Evolutionary conservation across 2,888 invertebrate species (phyloP), one percentile per base, ranked within the genome.

Genomic region (Schizaphis graminum): DNA sequence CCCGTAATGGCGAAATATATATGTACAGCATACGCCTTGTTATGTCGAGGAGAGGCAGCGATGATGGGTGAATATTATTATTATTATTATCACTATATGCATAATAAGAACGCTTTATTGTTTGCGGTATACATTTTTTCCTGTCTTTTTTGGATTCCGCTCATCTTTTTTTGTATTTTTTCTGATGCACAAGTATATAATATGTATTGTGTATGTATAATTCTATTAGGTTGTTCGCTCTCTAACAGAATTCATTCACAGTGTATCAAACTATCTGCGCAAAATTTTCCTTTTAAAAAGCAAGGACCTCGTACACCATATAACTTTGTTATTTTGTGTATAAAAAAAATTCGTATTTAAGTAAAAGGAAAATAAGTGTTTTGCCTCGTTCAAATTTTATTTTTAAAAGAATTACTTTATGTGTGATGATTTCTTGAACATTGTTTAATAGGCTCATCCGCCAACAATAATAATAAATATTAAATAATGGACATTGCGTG

Each of bases 91-190:
- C 21, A 77, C 21, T 77, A 67, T 67, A 67, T 56, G 85, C 85
- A 91, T 85, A 85, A 57, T 85, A 77, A 35, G 35, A 57, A 41
- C 8, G 56, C 44, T 85, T 91, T 86, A 86, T 85, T 56, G 91
- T 91, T 84, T 85, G 91, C 56, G 57, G 85, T n/a, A 24, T 57
- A 44, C n/a, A 56, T 86, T 57, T 86, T 56, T 86, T 91, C 16
- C 16, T 53, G n/a, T 67, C 8, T 85, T 91, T 56, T 35, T 21
- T 44, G 67, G 28, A 21, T 56, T 3, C n/a, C 24, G 3, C 44
- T 91, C 44, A 13, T 85, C 24, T 91, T 86, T 91, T 91, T 85
- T 84, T 53, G 44, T 84, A 44, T 91, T 86, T 86, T n/a, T 28
- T 24, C 89, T 77, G 21, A 21, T 41, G 57, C 41, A 89, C 26